Percentiles rank a stretch among this genome's conserved stretches.
phyloP scores from a whole-genome alignment of 2,888 invertebrate species.

The Vanessa cardui region DNA sequence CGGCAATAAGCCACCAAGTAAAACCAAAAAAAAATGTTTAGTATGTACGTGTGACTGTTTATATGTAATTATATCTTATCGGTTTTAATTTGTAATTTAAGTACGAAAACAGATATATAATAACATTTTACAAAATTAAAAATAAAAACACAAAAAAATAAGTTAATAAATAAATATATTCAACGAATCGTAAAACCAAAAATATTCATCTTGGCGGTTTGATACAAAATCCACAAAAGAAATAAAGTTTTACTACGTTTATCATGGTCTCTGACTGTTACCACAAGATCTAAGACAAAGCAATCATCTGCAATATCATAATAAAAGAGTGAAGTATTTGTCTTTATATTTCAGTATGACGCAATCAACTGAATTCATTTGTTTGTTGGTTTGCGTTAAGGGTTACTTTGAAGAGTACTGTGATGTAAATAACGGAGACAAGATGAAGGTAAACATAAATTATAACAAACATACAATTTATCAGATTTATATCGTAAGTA shows the following conservation, averaged over 20 bases:
- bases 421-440: neutral
- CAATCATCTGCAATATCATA: constrained; percentile 5
- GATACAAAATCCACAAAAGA: neutral
- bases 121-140: no score
- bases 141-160: no score
- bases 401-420: neutral
- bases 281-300: neutral
- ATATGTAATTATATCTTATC: no score
- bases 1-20: no score
- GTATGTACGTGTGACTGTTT: no score
- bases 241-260: constrained; percentile 6
- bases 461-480: no score
- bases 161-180: neutral
- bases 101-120: no score
- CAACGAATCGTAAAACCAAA: neutral
- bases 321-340: neutral
- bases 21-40: no score
- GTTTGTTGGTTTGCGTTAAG: no score
- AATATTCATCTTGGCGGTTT: neutral
- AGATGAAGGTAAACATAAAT: no score
- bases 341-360: neutral
- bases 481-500: no score
- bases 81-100: no score
- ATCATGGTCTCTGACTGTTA: constrained; percentile 1
- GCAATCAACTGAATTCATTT: neutral